Evolutionary conservation across 35 echinoderm and acorn worm species (phyloP), one percentile per base, ranked within the genome.

Genomic region (Heliocidaris tuberculata): DNA sequence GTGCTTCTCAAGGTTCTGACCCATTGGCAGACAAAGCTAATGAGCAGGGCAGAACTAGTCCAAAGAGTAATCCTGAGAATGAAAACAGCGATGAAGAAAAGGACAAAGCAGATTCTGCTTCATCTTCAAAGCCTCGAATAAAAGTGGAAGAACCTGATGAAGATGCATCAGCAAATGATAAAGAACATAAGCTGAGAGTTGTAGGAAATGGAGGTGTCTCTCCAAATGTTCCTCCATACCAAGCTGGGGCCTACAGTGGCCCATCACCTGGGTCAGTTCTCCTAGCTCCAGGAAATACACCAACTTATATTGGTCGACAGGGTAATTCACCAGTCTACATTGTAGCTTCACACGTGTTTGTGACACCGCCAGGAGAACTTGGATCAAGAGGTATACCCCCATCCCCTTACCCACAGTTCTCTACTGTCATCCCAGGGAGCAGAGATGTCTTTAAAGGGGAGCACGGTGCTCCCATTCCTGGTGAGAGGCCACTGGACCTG

Each of bases 281-380:
- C 50, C 49, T 93, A 27, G 91, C 91, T 59, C 91, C 91, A 52
- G 91, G 91, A 93, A 50, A 59, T 19, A 31, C 50, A 7, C 91
- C 91, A 93, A 59, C 91, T 17, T 93, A 93, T 48, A 93, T 93
- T 93, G 91, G 91, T 30, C 17, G 50, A 48, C 91, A 93, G 50
- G 91, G 91, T 48, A 31, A 32, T 27, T 93, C 91, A 59, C 91
- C 91, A n/a, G 91, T 93, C 31, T 93, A 93, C 91, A 93, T 93
- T 93, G 31, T 93, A 48, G 91, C 91, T 19, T 93, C 91, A 48
- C 91, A 93, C 30, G 50, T 93, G 48, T 93, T 54, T 93, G 50
- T 93, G 91, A 59, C 91, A 27, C 91, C 91, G 0, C 91, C 47
- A 50, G 91, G 91, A 17, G 91, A 48, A 59, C 16, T 5, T n/a